These are phyloP conservation scores for Sinocyclocheilus anophthalmus DNA, from an alignment of 2,113 vertebrate species.

Conservation along the genomic window DNA sequence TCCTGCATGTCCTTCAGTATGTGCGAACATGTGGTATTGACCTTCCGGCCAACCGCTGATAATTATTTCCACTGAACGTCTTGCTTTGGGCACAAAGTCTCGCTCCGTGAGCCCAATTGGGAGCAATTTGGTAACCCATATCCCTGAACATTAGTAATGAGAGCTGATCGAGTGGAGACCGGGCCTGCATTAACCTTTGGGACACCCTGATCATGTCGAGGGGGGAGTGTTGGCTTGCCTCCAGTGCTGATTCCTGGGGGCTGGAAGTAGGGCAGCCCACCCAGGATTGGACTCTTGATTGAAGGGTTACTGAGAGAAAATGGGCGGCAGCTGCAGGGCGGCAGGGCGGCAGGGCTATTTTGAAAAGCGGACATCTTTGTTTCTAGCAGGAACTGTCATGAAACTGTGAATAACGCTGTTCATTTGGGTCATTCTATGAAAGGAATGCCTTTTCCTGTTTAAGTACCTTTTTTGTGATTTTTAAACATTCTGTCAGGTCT, in stretches of 20 bases:
- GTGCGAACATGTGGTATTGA: conserved; percentile 45
- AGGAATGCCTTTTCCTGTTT: background rate
- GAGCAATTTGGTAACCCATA: conserved; percentile 63
- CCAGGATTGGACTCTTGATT: conserved; percentile 47
- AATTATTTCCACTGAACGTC: conserved; percentile 52
- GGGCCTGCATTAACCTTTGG: conserved; percentile 60
- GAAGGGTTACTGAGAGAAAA: conserved; percentile 55
- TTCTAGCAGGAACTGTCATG: background rate
- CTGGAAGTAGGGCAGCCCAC: conserved; percentile 39
- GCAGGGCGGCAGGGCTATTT: background rate
- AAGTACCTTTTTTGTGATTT: background rate
- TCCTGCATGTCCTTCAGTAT: conserved; percentile 48
- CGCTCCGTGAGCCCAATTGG: conserved; percentile 53
- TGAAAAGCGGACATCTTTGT: conserved; percentile 45
- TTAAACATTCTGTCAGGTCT: background rate
- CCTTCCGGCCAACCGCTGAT: conserved; percentile 33
- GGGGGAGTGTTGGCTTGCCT: conserved; percentile 44
- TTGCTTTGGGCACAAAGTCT: conserved; percentile 43
- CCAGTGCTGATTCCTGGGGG: conserved; percentile 39
- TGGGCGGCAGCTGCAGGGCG: conserved; percentile 53
- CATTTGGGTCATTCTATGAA: background rate
- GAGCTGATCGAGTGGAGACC: conserved; percentile 56
- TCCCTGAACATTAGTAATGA: conserved; percentile 60
- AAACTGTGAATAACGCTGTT: background rate
- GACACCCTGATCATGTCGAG: conserved; percentile 37